These are phyloP conservation scores for Proales similis DNA, from an alignment of 1,140 invertebrate species.

Conservation along the genomic window DNA sequence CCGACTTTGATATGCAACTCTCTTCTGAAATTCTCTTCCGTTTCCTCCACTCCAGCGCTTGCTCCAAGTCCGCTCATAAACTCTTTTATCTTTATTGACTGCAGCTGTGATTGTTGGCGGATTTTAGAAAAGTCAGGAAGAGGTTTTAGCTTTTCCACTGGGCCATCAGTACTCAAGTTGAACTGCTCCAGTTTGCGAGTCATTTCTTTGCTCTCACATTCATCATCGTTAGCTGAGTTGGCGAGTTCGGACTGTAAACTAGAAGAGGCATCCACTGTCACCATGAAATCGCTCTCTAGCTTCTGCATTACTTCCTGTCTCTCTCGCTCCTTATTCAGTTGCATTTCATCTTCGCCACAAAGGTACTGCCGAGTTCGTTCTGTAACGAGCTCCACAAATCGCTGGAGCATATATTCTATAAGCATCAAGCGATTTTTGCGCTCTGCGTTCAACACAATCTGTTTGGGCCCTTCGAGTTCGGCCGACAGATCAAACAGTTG, in stretches of 20 bases:
- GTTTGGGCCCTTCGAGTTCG: too few relatives aligned
- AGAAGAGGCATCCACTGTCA: too few relatives aligned
- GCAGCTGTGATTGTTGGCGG: constrained; percentile 6
- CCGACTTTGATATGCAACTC: constrained; percentile 26
- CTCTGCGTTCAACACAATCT: too few relatives aligned
- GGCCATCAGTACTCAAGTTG: constrained; percentile 40
- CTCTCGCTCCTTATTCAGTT: background rate
- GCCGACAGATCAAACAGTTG: too few relatives aligned
- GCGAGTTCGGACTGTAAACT: too few relatives aligned
- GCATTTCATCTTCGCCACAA: constrained; percentile 12
- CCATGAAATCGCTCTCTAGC: constrained; percentile 40
- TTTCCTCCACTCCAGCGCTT: background rate
- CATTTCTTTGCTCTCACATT: too few relatives aligned
- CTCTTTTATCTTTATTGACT: constrained; percentile 28
- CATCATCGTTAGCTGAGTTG: too few relatives aligned
- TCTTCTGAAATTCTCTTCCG: constrained; percentile 20
- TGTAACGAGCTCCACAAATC: constrained; percentile 11
- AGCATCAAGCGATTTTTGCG: too few relatives aligned
- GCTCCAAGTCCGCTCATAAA: background rate
- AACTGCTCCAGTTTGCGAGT: constrained; percentile 39
- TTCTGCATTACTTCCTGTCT: constrained; percentile 39
- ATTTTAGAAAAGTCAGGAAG: constrained; percentile 5
- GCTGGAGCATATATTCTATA: constrained; percentile 26
- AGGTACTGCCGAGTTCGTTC: constrained; percentile 1
- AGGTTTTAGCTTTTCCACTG: constrained; percentile 38